Evolutionary conservation across 2,888 invertebrate genomes (phyloP), one percentile per base, ranked within the genome.

Genomic region (Aproaerema taeniolella): DNA sequence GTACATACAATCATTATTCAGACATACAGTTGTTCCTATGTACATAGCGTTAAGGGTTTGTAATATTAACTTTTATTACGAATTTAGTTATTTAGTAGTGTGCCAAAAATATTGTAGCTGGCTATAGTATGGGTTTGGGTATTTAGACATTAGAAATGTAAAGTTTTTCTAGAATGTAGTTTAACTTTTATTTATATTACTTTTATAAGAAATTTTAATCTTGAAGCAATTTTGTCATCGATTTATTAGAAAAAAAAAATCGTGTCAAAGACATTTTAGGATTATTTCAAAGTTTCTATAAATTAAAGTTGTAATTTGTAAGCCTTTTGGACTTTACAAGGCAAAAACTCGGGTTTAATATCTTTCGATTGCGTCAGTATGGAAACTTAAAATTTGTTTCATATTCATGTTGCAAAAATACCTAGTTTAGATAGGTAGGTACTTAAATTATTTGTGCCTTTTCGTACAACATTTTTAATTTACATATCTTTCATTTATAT

Each of bases 391-490:
- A n/a, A n/a, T n/a, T n/a, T n/a, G n/a, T n/a, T n/a, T n/a, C n/a
- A n/a, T n/a, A n/a, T n/a, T n/a, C n/a, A n/a, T n/a, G n/a, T n/a
- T n/a, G n/a, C n/a, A n/a, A n/a, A n/a, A n/a, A n/a, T n/a, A n/a
- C n/a, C n/a, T n/a, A n/a, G n/a, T n/a, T n/a, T n/a, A n/a, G n/a
- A n/a, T n/a, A n/a, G n/a, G n/a, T 20, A 20, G 20, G 20, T 75
- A 77, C 77, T 75, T 74, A 73, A 75, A 68, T 77, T 75, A 67
- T 73, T 75, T 72, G 77, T 78, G 77, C 79, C 80, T 79, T 75
- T 71, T 49, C 46, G 50, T 53, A 57, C 51, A 47, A 52, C 53
- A 48, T 39, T 11, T 31, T 31, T 31, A 37, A 34, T 50, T 47
- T 37, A 45, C 47, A 38, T n/a, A 16, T 16, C 45, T 43, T 49